A percentile compares a stretch with the other conserved stretches of the same genome.
These are phyloP conservation scores for Sphaeramia orbicularis DNA, from an alignment of 2,797 vertebrate genomes.

Conservation along the genomic window DNA sequence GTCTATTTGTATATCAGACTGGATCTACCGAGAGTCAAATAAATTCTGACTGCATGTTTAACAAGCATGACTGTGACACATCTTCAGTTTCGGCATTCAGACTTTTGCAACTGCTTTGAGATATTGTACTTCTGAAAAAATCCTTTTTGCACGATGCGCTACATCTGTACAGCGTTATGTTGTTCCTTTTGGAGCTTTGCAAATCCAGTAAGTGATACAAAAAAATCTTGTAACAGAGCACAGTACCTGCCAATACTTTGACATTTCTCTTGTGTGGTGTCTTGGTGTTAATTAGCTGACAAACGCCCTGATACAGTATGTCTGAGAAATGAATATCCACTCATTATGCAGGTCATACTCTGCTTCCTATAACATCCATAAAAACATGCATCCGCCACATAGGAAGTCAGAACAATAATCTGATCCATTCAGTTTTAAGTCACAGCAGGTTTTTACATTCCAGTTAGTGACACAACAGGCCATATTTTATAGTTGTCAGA, in stretches of 20 bases:
- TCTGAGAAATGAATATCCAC: background rate
- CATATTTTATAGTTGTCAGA: conserved; percentile 37
- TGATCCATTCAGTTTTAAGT: background rate
- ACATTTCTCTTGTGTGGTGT: background rate
- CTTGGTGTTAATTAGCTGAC: no score
- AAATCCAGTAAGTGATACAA: background rate
- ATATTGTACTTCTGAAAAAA: no score
- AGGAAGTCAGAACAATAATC: conserved; percentile 12
- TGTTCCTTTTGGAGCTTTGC: background rate
- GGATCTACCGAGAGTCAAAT: conserved; percentile 27
- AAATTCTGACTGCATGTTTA: conserved; percentile 23
- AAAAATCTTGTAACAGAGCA: no score
- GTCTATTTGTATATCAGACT: conserved; percentile 16
- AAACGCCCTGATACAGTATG: background rate
- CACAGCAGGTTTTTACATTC: conserved; percentile 7
- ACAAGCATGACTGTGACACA: background rate
- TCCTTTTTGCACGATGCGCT: no score
- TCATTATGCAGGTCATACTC: background rate
- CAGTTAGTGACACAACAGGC: conserved; percentile 22
- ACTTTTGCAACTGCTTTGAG: background rate
- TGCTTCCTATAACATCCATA: conserved; percentile 1
- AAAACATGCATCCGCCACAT: conserved; percentile 1
- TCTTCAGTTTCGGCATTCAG: background rate
- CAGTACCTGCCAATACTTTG: no score
- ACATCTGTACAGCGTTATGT: no score